Evolutionary conservation across 2,797 vertebrate species (phyloP).

Genomic region (Hydrolagus colliei): DNA sequence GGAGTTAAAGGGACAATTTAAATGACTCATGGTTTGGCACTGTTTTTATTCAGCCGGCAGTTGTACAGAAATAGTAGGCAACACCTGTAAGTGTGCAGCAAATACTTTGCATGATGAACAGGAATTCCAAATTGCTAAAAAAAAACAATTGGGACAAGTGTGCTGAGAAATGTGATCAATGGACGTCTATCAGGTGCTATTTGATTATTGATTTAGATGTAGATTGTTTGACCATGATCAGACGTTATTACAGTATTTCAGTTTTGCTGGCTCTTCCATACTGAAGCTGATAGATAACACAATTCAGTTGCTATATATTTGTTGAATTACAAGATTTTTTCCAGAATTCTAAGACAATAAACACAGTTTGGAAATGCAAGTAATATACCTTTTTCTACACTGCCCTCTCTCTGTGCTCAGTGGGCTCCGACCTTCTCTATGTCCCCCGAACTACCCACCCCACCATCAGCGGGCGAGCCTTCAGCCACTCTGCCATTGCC

Average conservation of each 20-base stretch:
- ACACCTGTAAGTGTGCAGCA: too few species aligned
- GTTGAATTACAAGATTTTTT: not conserved
- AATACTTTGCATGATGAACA: too few species aligned
- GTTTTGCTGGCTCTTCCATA: too few species aligned
- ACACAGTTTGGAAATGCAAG: not conserved
- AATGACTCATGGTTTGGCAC: too few species aligned
- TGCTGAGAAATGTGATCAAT: not conserved
- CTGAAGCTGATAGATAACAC: not conserved
- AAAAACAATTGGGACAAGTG: too few species aligned
- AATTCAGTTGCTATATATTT: not conserved
- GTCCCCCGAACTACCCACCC: too few species aligned
- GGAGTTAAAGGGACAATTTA: too few species aligned
- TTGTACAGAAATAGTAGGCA: too few species aligned
- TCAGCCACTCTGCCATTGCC: too few species aligned
- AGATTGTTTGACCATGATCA: not conserved
- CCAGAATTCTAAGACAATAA: not conserved
- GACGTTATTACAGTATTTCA: not conserved
- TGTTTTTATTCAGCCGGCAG: too few species aligned
- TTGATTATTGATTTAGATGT: not conserved
- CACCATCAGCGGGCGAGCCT: too few species aligned
- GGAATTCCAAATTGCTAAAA: too few species aligned
- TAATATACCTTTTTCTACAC: not conserved
- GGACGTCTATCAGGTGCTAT: not conserved
- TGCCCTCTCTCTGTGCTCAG: not conserved
- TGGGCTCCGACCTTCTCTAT: not conserved